Conservation (phyloP, 2,888 invertebrate species). For the Dryobotodes eremita region DNA sequence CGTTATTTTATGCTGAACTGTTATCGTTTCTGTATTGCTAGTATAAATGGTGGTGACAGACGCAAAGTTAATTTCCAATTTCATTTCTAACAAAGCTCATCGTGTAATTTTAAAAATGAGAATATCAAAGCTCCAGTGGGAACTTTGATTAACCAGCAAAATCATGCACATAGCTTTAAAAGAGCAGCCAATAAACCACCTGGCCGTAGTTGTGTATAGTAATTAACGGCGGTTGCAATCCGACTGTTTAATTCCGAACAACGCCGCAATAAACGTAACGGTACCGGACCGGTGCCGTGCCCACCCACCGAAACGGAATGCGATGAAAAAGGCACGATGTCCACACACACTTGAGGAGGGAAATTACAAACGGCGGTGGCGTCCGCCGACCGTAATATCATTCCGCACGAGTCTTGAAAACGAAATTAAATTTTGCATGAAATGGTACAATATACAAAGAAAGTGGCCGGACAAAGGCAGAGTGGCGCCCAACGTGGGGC, state of each 20-base stretch:
- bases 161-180: slow-evolving; percentile 76
- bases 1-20: not conserved
- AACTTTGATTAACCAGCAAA: slow-evolving; percentile 68
- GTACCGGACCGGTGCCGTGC: slow-evolving; percentile 75
- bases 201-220: slow-evolving; percentile 83
- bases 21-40: not conserved
- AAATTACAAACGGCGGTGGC: slow-evolving; percentile 88
- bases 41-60: slow-evolving; percentile 1
- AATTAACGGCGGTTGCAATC: slow-evolving; percentile 88
- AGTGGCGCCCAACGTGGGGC: slow-evolving; percentile 80
- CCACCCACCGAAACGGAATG: slow-evolving; percentile 89
- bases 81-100: slow-evolving; percentile 17
- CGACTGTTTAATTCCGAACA: slow-evolving; percentile 88
- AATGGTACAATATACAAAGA: slow-evolving; percentile 90
- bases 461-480: slow-evolving; percentile 88
- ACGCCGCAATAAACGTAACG: slow-evolving; percentile 87
- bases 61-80: slow-evolving; percentile 29
- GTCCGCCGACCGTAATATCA: slow-evolving; percentile 87
- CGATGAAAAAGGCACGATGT: slow-evolving; percentile 90
- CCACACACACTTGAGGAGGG: slow-evolving; percentile 90
- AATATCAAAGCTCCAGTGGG: slow-evolving; percentile 34
- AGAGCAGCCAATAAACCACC: slow-evolving; percentile 85
- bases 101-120: slow-evolving; percentile 20
- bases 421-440: slow-evolving; percentile 91
- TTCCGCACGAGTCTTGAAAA: slow-evolving; percentile 90